Conservation (phyloP, 2,797 vertebrate species). For the Aulostomus chinensis region DNA sequence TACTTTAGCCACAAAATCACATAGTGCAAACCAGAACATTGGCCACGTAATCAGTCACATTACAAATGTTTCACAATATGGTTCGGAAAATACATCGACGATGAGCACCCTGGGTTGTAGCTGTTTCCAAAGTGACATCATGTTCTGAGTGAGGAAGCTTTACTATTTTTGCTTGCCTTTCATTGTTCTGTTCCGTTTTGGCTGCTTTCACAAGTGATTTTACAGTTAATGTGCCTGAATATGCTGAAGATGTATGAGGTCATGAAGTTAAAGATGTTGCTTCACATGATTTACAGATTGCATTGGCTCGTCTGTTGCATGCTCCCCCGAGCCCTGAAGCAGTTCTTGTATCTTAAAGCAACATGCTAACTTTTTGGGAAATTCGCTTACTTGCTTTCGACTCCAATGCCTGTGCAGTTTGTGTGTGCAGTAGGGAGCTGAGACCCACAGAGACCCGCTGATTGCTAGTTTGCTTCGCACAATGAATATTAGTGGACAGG, state of each 20-base stretch:
- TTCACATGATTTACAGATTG: not conserved
- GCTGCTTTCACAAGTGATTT: not conserved
- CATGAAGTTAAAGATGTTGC: not conserved
- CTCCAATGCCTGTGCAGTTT: too few species aligned
- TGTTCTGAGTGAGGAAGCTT: slow-evolving; percentile 1
- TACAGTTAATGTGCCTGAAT: not conserved
- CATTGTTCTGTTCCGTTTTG: not conserved
- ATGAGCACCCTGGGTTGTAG: slow-evolving; percentile 19
- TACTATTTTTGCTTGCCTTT: not conserved
- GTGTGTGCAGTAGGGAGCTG: too few species aligned
- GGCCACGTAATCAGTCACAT: slow-evolving; percentile 1
- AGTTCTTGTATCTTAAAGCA: too few species aligned
- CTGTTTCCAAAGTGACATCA: slow-evolving; percentile 28
- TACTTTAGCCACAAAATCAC: slow-evolving; percentile 35
- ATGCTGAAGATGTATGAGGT: not conserved
- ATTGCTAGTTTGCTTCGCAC: too few species aligned
- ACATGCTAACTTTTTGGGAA: too few species aligned
- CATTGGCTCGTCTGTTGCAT: not conserved
- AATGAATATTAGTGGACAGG: too few species aligned
- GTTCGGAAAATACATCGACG: slow-evolving; percentile 34
- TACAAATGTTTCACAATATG: slow-evolving; percentile 36
- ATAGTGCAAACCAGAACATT: slow-evolving; percentile 23
- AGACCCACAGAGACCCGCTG: too few species aligned
- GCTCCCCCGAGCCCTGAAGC: too few species aligned
- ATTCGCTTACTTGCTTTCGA: too few species aligned